phyloP scores from a whole-genome alignment of 2,888 invertebrate species.

The Orthosia cruda region DNA sequence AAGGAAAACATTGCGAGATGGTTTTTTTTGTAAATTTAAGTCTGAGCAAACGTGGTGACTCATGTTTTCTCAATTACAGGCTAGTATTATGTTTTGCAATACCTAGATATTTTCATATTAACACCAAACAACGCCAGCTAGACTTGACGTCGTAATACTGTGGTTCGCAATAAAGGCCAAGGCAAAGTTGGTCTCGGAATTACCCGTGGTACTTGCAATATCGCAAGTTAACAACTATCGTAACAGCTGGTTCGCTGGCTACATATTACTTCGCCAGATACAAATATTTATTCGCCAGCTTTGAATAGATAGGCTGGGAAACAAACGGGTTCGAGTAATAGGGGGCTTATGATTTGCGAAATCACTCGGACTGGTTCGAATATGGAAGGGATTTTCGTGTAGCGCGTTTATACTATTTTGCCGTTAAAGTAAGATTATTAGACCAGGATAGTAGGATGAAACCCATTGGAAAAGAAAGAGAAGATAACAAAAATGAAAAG shows the following conservation, averaged over 20 bases:
- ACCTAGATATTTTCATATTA: constrained; percentile 9
- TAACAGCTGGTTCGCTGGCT: constrained; percentile 63
- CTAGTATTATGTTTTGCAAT: background rate
- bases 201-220: constrained; percentile 67
- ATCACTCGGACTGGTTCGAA: constrained; percentile 1
- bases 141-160: constrained; percentile 51
- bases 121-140: constrained; percentile 28
- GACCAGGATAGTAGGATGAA: too few relatives aligned
- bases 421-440: too few relatives aligned
- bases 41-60: too few relatives aligned
- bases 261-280: constrained; percentile 44
- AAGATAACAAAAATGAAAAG: too few relatives aligned
- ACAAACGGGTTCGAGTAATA: constrained; percentile 25
- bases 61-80: too few relatives aligned
- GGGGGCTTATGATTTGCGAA: constrained; percentile 41
- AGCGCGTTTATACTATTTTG: too few relatives aligned
- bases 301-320: constrained; percentile 52
- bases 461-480: too few relatives aligned
- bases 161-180: constrained; percentile 66
- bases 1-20: too few relatives aligned
- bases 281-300: constrained; percentile 56
- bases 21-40: too few relatives aligned
- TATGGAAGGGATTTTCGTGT: background rate
- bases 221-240: constrained; percentile 68
- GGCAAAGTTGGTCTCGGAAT: constrained; percentile 72